Evolutionary conservation across 2,888 invertebrate species (phyloP).

Genomic region (Hydrotaea cyrtoneurina): DNA sequence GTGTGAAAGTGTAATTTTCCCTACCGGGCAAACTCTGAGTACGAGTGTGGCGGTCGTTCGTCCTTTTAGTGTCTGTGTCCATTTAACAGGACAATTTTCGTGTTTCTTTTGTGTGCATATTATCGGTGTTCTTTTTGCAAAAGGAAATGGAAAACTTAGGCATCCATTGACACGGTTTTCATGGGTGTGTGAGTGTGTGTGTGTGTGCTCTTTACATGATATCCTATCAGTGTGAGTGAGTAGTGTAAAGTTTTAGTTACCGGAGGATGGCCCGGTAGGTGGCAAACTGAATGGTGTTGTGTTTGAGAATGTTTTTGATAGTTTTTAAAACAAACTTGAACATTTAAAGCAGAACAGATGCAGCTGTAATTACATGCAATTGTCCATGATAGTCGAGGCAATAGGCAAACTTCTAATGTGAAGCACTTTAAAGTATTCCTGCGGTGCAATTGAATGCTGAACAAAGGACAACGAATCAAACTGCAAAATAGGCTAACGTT

Average conservation of each 20-base stretch:
- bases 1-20: slow-evolving; percentile 41
- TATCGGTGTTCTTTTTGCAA: slow-evolving; percentile 28
- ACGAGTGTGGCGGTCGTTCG: no score
- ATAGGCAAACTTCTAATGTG: no score
- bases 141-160: slow-evolving; percentile 24
- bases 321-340: no score
- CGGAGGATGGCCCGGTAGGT: no score
- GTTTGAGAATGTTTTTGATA: no score
- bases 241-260: no score
- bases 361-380: background rate
- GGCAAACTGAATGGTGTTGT: no score
- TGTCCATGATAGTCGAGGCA: background rate
- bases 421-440: no score
- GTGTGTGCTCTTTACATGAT: background rate
- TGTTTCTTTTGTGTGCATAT: slow-evolving; percentile 56
- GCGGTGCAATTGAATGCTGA: no score
- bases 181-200: background rate
- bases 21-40: no score
- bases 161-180: background rate
- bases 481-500: no score
- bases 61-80: background rate
- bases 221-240: background rate
- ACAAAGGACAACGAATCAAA: no score
- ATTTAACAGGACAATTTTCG: slow-evolving; percentile 38
- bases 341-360: background rate